Base-by-base conservation (phyloP, 1,140 invertebrate species). In the Bombus waltoni region DNA sequence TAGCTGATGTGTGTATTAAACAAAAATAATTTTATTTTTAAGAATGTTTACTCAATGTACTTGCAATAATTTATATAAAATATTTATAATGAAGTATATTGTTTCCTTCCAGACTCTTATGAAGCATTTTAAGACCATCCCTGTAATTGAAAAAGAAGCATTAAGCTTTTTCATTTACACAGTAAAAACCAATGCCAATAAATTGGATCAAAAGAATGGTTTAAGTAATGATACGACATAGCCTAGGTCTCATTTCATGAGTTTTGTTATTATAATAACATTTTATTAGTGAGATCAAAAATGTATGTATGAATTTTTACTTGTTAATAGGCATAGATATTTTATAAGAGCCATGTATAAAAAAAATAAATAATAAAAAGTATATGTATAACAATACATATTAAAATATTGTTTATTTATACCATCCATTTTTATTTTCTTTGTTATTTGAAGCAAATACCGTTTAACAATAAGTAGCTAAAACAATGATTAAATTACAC, bases 161-260 rank as follows among this genome's bases (percentile, higher is more conserved):
- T 95, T 99, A 28, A 98, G 98, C n/a, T 98, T 98, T 93, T 99
- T 99, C 93, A 98, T 99, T 89, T 99, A 99, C 93, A 99, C 98
- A 94, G 98, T 99, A 0, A 99, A 99, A 96, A 98, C 98, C 81
- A 98, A 99, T 95, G 97, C 97, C 75, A 99, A 98, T 93, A 99
- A 98, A 94, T 95, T 98, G 88, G 98, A 99, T 95, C 98, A 98
- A 94, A 98, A 98, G 93, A 98, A 98, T 96, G 97, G 97, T 86
- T 96, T 97, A 73, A 97, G 96, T 91, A 96, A 95, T 87, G 97
- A 97, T 87, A 90, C 96, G 13, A 96, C 95, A 91, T 96, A 96
- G 94, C 92, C 83, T 83, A 90, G 62, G 73, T 72, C 79, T 74
- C 42, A 77, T 42, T 87, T 87, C 77, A 59, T 68, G 3, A 79